These are phyloP conservation scores for Synergus umbraculus DNA, from an alignment of 2,888 invertebrate genomes.

Conservation along the genomic window DNA sequence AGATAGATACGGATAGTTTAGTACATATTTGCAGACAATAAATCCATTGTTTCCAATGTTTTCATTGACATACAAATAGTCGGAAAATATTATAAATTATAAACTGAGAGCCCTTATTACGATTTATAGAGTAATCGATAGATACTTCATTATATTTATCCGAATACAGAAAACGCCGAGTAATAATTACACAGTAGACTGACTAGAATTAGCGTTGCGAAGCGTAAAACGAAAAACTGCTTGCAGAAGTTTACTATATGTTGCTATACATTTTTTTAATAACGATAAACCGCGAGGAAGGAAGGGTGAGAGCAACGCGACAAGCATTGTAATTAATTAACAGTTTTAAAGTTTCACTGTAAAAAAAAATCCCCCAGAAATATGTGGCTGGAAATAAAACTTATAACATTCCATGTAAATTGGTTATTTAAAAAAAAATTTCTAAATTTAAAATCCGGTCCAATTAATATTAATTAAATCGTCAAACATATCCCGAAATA, in stretches of 20 bases:
- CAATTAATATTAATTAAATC: no score
- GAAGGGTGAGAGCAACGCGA: neutral
- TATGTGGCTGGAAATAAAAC: slow-evolving; percentile 7
- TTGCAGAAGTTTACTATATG: neutral
- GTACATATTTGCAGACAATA: no score
- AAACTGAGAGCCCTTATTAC: no score
- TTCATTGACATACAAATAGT: no score
- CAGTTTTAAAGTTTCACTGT: neutral
- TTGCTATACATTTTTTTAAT: slow-evolving; percentile 16
- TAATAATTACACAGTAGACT: neutral
- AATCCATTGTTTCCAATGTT: no score
- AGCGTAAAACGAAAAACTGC: neutral
- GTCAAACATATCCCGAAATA: no score
- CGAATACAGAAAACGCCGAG: neutral
- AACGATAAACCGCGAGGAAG: neutral
- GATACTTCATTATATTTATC: no score
- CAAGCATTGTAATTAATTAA: slow-evolving; percentile 31
- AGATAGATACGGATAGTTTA: no score
- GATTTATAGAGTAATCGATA: no score
- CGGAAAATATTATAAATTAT: no score
- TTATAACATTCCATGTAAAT: neutral
- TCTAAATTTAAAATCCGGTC: no score
- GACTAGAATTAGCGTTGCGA: neutral
- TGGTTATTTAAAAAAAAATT: no score
- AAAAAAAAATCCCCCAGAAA: neutral